Conservation (phyloP, 2,113 vertebrate genomes). For the Mirounga angustirostris region DNA sequence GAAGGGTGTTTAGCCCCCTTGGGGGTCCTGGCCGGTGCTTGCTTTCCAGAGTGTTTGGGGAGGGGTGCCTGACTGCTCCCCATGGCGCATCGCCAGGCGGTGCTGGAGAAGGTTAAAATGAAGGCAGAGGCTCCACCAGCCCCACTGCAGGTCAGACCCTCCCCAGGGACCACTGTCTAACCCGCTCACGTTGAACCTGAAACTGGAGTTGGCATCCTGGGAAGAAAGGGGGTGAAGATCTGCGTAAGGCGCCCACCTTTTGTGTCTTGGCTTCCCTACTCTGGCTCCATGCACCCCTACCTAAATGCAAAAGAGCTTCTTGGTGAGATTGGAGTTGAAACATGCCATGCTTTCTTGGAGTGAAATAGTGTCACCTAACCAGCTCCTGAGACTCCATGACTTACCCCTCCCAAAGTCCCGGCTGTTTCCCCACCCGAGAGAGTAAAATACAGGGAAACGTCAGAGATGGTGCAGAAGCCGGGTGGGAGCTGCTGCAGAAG, state of each 20-base stretch:
- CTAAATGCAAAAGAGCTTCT: neutral
- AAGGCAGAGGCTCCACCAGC: fast-evolving
- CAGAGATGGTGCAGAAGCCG: neutral
- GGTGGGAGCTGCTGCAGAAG: neutral
- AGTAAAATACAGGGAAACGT: neutral
- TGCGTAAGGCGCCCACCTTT: neutral
- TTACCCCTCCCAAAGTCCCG: neutral
- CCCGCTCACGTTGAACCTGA: neutral
- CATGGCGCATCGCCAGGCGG: neutral
- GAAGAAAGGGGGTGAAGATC: neutral
- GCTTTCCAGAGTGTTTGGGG: neutral
- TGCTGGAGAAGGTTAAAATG: neutral
- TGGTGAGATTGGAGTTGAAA: neutral
- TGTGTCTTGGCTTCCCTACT: neutral
- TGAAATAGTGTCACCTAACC: neutral
- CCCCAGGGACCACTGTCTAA: neutral
- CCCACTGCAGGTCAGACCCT: neutral
- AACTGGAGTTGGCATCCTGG: neutral
- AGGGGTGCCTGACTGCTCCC: neutral
- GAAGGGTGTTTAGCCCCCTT: neutral
- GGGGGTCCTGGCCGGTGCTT: neutral
- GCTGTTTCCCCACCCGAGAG: neutral
- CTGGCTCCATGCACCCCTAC: neutral
- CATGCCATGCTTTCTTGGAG: neutral
- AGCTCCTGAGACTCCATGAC: neutral